Evolutionary conservation across 2,797 vertebrate genomes (phyloP).

Genomic region (Poeciliopsis turneri): DNA sequence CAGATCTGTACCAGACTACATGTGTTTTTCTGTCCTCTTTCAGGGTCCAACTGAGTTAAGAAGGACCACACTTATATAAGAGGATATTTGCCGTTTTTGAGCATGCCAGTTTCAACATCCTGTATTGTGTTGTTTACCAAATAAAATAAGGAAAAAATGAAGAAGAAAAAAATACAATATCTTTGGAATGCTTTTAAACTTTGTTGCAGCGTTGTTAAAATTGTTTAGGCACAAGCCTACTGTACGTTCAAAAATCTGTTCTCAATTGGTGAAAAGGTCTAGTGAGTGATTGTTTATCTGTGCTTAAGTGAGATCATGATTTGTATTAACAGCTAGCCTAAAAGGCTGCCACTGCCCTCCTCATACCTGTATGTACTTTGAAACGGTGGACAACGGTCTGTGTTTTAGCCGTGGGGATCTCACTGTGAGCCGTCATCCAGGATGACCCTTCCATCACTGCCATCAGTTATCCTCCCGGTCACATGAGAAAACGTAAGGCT

Average conservation of each 20-base stretch:
- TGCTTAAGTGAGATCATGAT: conserved; percentile 81
- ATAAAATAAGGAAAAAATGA: conserved; percentile 32
- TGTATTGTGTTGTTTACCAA: conserved; percentile 82
- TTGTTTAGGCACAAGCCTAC: conserved; percentile 77
- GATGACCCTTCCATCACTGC: conserved; percentile 69
- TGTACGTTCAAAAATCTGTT: conserved; percentile 74
- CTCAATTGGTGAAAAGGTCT: conserved; percentile 80
- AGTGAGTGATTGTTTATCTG: conserved; percentile 81
- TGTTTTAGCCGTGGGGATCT: conserved; percentile 46
- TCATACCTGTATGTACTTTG: conserved; percentile 70
- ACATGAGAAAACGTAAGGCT: conserved; percentile 42
- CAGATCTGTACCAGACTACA: conserved; percentile 37
- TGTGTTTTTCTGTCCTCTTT: conserved; percentile 41
- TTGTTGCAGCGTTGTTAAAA: conserved; percentile 81
- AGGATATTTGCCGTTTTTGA: conserved; percentile 79
- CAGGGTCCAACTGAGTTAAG: conserved; percentile 42
- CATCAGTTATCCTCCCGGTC: conserved; percentile 62
- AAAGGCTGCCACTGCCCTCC: conserved; percentile 77
- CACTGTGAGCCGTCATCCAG: conserved; percentile 47
- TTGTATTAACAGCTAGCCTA: conserved; percentile 74
- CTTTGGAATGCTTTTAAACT: conserved; percentile 84
- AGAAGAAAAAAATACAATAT: conserved; percentile 57
- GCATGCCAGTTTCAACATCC: conserved; percentile 86
- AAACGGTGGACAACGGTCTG: conserved; percentile 56
- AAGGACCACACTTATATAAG: conserved; percentile 49